Evolutionary conservation across 2,888 invertebrate species (phyloP).

Genomic region (Asteroscopus sphinx): DNA sequence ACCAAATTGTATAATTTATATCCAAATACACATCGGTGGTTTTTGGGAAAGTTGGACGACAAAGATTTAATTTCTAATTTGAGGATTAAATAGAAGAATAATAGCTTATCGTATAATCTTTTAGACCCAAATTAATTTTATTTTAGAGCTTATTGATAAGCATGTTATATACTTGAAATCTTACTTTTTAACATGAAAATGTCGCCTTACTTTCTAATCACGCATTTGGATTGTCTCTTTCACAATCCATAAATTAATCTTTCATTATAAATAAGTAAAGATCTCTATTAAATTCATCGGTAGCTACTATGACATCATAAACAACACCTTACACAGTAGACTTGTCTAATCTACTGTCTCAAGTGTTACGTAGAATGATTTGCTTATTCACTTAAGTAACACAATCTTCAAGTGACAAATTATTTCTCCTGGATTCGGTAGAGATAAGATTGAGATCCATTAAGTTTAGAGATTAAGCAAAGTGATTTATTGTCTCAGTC

Average conservation of each 20-base stretch:
- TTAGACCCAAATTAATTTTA: slow-evolving; percentile 19
- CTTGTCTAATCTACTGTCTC: slow-evolving; percentile 28
- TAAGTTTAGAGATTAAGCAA: slow-evolving; percentile 51
- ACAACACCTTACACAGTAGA: slow-evolving; percentile 27
- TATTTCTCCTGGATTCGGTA: slow-evolving; percentile 45
- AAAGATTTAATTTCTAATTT: slow-evolving; percentile 11
- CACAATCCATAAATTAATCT: slow-evolving; percentile 16
- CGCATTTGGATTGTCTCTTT: slow-evolving; percentile 15
- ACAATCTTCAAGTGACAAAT: slow-evolving; percentile 55
- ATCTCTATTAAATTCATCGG: slow-evolving; percentile 9
- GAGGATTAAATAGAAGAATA: slow-evolving; percentile 23
- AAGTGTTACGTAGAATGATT: slow-evolving; percentile 47
- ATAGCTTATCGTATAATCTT: slow-evolving; percentile 6
- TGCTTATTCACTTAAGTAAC: slow-evolving; percentile 49
- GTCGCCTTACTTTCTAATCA: slow-evolving; percentile 33
- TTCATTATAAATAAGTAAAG: slow-evolving; percentile 8
- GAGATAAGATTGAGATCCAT: slow-evolving; percentile 54
- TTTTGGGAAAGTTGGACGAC: neutral
- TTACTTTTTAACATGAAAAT: slow-evolving; percentile 23
- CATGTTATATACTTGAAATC: too few relatives aligned
- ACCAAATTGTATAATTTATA: too few relatives aligned
- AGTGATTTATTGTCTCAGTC: slow-evolving; percentile 54
- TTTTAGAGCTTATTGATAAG: slow-evolving; percentile 12
- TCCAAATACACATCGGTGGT: neutral
- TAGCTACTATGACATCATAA: slow-evolving; percentile 38